Conservation (phyloP, 2,113 vertebrate genomes). For the Cygnus buccinator region DNA sequence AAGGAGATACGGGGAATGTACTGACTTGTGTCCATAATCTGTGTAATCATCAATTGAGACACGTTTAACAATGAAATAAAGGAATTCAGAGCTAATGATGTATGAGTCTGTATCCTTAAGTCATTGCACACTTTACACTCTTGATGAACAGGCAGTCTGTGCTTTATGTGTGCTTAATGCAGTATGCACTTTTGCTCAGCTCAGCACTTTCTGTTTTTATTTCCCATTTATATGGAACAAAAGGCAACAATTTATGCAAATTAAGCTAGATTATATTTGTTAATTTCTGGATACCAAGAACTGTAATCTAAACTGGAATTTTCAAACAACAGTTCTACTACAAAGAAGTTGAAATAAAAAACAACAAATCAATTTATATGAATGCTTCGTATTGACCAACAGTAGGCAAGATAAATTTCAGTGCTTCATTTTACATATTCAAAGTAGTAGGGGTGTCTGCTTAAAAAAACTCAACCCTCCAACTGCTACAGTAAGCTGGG, state of each 20-base stretch:
- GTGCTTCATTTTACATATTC: conserved; percentile 42
- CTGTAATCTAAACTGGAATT: conserved; percentile 64
- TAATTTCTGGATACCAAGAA: conserved; percentile 14
- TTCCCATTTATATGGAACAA: conserved; percentile 28
- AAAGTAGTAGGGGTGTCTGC: conserved; percentile 28
- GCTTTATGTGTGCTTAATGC: conserved; percentile 51
- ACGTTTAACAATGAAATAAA: conserved; percentile 16
- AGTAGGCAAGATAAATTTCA: not conserved
- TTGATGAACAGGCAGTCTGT: not conserved
- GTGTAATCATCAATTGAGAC: not conserved
- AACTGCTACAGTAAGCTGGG: conserved; percentile 19
- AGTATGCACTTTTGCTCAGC: conserved; percentile 42
- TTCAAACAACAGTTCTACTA: conserved; percentile 49
- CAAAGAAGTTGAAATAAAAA: conserved; percentile 29
- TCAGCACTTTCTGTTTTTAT: conserved; percentile 36
- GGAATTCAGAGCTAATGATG: not conserved
- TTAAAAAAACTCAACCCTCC: not conserved
- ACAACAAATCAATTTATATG: not conserved
- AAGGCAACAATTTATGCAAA: conserved; percentile 11
- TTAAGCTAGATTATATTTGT: conserved; percentile 29
- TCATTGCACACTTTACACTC: not conserved
- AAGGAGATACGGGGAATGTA: conserved; percentile 46
- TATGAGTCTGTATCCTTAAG: not conserved
- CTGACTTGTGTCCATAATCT: not conserved
- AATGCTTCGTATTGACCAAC: conserved; percentile 36